Evolutionary conservation across 2,888 invertebrate genomes (phyloP).

Genomic region (Sarcophaga carnaria): DNA sequence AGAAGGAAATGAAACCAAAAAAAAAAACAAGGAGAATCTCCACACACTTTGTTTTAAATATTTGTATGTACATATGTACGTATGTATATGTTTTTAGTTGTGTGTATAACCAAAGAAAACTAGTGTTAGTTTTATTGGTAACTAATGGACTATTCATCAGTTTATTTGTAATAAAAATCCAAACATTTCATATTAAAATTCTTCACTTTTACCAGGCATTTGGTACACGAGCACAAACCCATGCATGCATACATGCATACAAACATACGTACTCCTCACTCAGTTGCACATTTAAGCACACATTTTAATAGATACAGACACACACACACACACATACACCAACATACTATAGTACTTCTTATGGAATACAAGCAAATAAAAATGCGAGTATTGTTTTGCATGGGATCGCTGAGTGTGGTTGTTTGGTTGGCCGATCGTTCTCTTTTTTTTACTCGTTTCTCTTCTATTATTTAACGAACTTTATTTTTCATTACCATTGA

Average conservation of each 20-base stretch:
- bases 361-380: too few species aligned
- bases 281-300: too few species aligned
- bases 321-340: too few species aligned
- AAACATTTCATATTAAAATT: slow-evolving; percentile 68
- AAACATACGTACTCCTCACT: background rate
- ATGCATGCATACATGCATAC: background rate
- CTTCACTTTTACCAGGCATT: slow-evolving; percentile 32
- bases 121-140: slow-evolving; percentile 65
- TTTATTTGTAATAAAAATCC: slow-evolving; percentile 69
- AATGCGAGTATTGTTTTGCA: background rate
- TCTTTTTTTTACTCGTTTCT: slow-evolving; percentile 27
- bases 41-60: slow-evolving; percentile 8
- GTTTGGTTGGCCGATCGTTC: slow-evolving; percentile 18
- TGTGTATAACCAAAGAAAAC: slow-evolving; percentile 28
- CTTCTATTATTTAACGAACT: slow-evolving; percentile 66
- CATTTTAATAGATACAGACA: too few species aligned
- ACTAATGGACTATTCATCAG: slow-evolving; percentile 70
- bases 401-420: slow-evolving; percentile 14
- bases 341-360: too few species aligned
- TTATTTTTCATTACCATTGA: slow-evolving; percentile 66
- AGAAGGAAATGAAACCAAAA: background rate
- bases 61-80: background rate
- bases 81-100: background rate
- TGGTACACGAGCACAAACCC: background rate
- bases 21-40: background rate